Conservation (phyloP, 1,140 invertebrate species). For the Aphis gossypii region DNA sequence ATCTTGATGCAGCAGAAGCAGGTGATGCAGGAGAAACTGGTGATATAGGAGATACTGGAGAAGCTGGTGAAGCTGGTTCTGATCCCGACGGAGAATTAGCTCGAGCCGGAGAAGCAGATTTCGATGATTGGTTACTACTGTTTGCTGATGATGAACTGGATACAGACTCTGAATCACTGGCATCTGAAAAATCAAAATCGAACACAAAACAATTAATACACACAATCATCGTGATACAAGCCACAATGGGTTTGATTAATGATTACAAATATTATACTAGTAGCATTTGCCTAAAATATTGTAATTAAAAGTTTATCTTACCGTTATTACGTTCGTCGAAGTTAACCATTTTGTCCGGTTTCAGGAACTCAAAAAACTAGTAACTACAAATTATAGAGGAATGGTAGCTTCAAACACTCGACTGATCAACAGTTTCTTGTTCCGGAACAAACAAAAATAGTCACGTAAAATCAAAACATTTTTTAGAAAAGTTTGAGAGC, state of each 20-base stretch:
- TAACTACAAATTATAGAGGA: neutral
- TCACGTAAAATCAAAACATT: neutral
- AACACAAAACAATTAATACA: neutral
- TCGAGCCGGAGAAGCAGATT: conserved; percentile 14
- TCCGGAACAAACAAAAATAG: neutral
- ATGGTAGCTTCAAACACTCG: neutral
- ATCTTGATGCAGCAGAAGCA: conserved; percentile 22
- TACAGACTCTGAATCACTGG: conserved; percentile 42
- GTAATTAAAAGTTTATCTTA: neutral
- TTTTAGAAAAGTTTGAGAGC: neutral
- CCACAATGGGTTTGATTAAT: neutral
- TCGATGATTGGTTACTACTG: conserved; percentile 48
- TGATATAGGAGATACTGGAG: neutral
- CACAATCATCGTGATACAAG: neutral
- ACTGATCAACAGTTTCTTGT: neutral
- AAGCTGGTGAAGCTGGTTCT: conserved; percentile 29
- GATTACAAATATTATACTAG: neutral
- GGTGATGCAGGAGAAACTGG: neutral
- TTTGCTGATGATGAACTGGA: conserved; percentile 46
- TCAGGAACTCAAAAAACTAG: neutral
- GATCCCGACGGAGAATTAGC: conserved; percentile 36
- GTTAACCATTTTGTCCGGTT: neutral
- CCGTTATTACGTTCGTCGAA: neutral
- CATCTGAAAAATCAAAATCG: neutral
- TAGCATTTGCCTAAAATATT: neutral